phyloP scores from a whole-genome alignment of 2,888 invertebrate genomes.

The Diadegma fenestrale region DNA sequence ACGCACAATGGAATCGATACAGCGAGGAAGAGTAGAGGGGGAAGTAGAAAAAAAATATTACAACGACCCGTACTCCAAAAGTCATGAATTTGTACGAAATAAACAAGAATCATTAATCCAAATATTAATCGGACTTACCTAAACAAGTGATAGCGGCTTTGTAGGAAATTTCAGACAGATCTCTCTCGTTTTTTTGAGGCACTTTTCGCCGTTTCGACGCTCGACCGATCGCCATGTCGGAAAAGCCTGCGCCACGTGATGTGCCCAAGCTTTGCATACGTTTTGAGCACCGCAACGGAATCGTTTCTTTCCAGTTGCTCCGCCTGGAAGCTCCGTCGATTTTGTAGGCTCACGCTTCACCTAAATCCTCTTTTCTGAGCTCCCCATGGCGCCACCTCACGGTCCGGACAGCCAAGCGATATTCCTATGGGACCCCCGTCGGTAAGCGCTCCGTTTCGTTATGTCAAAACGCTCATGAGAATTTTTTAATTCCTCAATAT shows the following conservation, averaged over 20 bases:
- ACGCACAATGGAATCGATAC: slow-evolving; percentile 56
- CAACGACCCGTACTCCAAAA: neutral
- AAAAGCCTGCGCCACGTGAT: slow-evolving; percentile 60
- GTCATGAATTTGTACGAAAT: neutral
- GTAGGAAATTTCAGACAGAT: slow-evolving; percentile 61
- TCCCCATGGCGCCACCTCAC: slow-evolving; percentile 50
- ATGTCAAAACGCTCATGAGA: neutral
- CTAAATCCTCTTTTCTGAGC: neutral
- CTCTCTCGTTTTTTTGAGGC: slow-evolving; percentile 66
- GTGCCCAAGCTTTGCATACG: slow-evolving; percentile 52
- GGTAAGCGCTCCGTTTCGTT: neutral
- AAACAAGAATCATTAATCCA: neutral
- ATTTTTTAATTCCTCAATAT: neutral
- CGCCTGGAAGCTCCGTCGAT: slow-evolving; percentile 39
- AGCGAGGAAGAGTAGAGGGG: slow-evolving; percentile 4
- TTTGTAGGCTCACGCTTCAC: slow-evolving; percentile 28
- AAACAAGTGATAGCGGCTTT: slow-evolving; percentile 58
- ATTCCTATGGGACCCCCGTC: slow-evolving; percentile 18
- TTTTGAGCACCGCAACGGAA: slow-evolving; percentile 44
- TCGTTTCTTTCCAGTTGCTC: slow-evolving; percentile 16
- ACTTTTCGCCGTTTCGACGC: slow-evolving; percentile 62
- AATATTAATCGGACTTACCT: slow-evolving; percentile 48
- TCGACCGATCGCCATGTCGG: slow-evolving; percentile 67
- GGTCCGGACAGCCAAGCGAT: neutral
- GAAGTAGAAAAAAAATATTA: neutral